Conservation (phyloP, 92 coral and sea anemone species). For the Palythoa heliodiscus region DNA sequence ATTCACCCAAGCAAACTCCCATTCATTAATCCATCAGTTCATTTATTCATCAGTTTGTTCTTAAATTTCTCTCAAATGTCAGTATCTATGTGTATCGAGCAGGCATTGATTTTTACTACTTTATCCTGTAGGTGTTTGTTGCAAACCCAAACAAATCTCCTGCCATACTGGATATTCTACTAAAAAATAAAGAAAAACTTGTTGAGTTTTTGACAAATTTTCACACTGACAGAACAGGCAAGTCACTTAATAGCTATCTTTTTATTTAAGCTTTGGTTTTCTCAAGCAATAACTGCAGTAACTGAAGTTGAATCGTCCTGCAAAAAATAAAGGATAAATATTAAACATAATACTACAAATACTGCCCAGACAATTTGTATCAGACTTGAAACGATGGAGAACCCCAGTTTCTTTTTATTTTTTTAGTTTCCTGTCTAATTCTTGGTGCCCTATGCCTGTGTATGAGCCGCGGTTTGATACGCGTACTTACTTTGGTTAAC, state of each 20-base stretch:
- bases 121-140: constrained; percentile 82
- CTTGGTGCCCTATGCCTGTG: too few relatives aligned
- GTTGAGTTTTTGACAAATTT: constrained; percentile 92
- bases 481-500: too few relatives aligned
- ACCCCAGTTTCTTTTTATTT: too few relatives aligned
- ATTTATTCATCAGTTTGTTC: neutral
- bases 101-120: neutral
- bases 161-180: constrained; percentile 85
- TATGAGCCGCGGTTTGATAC: too few relatives aligned
- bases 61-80: too few relatives aligned
- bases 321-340: too few relatives aligned
- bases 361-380: too few relatives aligned
- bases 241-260: neutral
- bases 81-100: neutral
- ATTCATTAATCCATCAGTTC: neutral
- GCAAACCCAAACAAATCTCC: constrained; percentile 96
- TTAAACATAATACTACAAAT: too few relatives aligned
- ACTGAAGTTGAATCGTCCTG: too few relatives aligned
- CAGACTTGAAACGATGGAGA: too few relatives aligned
- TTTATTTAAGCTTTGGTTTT: neutral
- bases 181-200: constrained; percentile 95
- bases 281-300: too few relatives aligned
- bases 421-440: too few relatives aligned
- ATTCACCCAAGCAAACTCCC: neutral
- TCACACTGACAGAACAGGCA: constrained; percentile 98